These are phyloP conservation scores for Achroia grisella DNA, from an alignment of 1,140 invertebrate genomes.

Conservation along the genomic window DNA sequence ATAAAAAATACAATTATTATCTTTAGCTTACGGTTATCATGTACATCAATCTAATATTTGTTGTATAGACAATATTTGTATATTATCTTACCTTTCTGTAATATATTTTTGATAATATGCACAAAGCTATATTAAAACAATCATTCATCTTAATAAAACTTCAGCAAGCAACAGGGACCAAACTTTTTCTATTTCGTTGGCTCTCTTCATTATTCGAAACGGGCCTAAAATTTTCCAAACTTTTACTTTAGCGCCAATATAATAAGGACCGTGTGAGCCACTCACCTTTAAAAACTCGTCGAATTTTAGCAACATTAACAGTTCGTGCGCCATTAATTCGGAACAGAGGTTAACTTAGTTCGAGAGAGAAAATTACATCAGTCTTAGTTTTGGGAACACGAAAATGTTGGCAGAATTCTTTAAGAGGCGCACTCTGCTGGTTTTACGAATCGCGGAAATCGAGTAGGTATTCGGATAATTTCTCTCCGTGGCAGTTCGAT, in stretches of 20 bases:
- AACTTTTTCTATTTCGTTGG: constrained; percentile 21
- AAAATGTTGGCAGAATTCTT: constrained; percentile 31
- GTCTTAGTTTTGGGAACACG: constrained; percentile 31
- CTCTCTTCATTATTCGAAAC: constrained; percentile 24
- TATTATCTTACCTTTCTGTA: no score
- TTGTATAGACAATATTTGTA: no score
- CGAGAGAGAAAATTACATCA: constrained; percentile 33
- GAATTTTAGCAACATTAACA: constrained; percentile 28
- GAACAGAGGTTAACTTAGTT: constrained; percentile 27
- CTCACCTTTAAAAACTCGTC: constrained; percentile 13
- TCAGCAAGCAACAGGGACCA: neutral
- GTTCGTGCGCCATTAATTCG: constrained; percentile 28
- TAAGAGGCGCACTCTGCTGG: constrained; percentile 16
- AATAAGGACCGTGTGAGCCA: constrained; percentile 13
- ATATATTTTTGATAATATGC: no score
- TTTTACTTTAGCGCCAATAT: constrained; percentile 9
- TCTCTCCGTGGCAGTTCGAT: constrained; percentile 31
- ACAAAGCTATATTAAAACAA: neutral
- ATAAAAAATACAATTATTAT: no score
- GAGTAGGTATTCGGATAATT: constrained; percentile 29
- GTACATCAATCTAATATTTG: no score
- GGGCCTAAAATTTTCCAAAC: constrained; percentile 19
- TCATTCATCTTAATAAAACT: constrained; percentile 11
- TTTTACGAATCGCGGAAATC: constrained; percentile 24
- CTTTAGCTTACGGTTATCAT: no score